Conservation (phyloP, 2,888 invertebrate genomes). For the Halictus ligatus region DNA sequence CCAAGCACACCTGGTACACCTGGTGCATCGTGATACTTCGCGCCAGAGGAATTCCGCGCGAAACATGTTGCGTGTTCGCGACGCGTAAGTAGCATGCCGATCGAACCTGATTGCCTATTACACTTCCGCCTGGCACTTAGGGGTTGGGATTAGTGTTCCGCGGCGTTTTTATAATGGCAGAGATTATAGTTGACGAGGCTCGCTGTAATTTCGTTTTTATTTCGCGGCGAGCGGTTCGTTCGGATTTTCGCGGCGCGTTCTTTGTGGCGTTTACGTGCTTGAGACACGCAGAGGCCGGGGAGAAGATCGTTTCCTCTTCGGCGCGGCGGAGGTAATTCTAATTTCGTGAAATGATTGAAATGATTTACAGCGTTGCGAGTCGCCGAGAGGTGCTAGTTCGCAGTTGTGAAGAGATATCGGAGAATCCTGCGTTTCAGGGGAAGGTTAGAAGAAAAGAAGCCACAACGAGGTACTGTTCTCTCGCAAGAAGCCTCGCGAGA, state of each 20-base stretch:
- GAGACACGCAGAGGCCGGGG: neutral
- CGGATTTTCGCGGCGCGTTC: neutral
- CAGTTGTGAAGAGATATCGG: neutral
- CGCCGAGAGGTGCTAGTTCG: no score
- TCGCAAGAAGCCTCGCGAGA: no score
- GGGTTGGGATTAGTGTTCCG: neutral
- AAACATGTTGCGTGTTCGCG: constrained; percentile 48
- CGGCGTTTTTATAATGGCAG: neutral
- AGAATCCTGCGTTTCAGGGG: neutral
- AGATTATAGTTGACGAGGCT: neutral
- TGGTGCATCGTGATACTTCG: constrained; percentile 55
- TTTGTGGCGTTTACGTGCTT: neutral
- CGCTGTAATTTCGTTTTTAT: neutral
- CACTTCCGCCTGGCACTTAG: neutral
- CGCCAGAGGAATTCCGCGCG: constrained; percentile 56
- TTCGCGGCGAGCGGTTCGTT: neutral
- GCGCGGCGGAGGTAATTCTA: neutral
- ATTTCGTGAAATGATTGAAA: neutral
- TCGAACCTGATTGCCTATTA: constrained; percentile 2
- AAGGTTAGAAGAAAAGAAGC: no score
- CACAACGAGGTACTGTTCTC: no score
- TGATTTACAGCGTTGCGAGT: neutral
- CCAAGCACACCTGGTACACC: neutral
- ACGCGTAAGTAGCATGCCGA: constrained; percentile 36
- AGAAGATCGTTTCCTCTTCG: neutral